These are phyloP conservation scores for Rhagoletis zephyria DNA, from an alignment of 1,140 invertebrate genomes.

Conservation along the genomic window DNA sequence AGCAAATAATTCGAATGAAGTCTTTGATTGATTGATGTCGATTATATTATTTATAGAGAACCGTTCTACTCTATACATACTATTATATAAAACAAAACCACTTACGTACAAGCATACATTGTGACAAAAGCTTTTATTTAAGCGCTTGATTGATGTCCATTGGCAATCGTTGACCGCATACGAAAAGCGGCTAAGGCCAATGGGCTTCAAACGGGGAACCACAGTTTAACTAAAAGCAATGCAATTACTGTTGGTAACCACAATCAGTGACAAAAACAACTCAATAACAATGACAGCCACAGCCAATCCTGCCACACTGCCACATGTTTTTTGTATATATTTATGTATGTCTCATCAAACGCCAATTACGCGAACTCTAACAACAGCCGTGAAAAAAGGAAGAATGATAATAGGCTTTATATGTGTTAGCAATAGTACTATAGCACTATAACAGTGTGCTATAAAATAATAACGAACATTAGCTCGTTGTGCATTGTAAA, in stretches of 20 bases:
- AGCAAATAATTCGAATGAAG: too few species aligned
- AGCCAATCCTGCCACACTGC: background rate
- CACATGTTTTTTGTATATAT: too few species aligned
- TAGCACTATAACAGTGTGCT: too few species aligned
- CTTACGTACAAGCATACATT: background rate
- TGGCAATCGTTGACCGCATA: background rate
- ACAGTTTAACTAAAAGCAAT: background rate
- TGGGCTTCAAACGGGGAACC: background rate
- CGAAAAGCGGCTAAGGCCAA: background rate
- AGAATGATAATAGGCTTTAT: background rate
- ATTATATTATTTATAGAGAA: too few species aligned
- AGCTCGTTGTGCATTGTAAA: background rate
- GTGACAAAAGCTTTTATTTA: background rate
- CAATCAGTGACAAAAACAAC: background rate
- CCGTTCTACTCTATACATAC: too few species aligned
- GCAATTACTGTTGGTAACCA: background rate
- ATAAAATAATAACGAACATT: background rate
- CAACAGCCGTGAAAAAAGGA: background rate
- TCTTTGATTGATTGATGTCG: too few species aligned
- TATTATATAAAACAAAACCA: too few species aligned
- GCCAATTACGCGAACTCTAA: constrained; percentile 22
- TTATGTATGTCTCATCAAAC: background rate
- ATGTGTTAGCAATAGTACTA: too few species aligned
- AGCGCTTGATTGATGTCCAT: constrained; percentile 22
- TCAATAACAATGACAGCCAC: background rate